Conservation (phyloP, 2,113 vertebrate genomes). For the Neogobius melanostomus region DNA sequence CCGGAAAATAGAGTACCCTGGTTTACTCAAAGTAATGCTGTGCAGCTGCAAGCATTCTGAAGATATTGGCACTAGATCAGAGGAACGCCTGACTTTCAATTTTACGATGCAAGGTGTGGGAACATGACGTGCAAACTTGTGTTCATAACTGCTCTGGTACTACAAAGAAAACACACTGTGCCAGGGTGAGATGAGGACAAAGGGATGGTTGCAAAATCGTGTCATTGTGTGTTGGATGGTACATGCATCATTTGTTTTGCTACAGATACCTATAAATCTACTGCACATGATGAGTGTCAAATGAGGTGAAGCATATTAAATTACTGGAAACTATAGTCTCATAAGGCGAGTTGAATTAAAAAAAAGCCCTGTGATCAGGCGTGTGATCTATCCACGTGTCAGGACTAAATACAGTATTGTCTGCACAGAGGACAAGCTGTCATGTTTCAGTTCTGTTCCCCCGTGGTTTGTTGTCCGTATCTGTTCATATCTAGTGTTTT, state of each 20-base stretch:
- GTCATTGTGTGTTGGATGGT: background rate
- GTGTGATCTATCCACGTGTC: too few relatives aligned
- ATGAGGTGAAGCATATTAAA: background rate
- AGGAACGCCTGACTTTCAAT: conserved; percentile 24
- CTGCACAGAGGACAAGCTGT: background rate
- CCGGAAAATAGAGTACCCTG: conserved; percentile 35
- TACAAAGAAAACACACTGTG: conserved; percentile 37
- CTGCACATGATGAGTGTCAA: background rate
- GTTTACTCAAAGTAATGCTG: conserved; percentile 26
- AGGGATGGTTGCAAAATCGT: conserved; percentile 20
- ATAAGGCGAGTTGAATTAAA: background rate
- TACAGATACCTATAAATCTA: background rate
- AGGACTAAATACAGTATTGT: background rate
- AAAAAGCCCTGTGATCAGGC: background rate
- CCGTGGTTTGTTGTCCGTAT: too few relatives aligned
- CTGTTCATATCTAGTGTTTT: too few relatives aligned
- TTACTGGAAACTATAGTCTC: background rate
- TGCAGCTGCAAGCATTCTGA: conserved; percentile 25
- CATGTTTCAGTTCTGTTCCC: too few relatives aligned
- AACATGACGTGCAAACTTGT: conserved; percentile 20
- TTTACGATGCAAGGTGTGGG: conserved; percentile 17
- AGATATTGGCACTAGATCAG: conserved; percentile 57
- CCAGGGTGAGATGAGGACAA: background rate
- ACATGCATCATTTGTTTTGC: background rate
- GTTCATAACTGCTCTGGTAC: background rate